These are phyloP conservation scores for Hypanus sabinus DNA, from an alignment of 2,113 vertebrate genomes.

Conservation along the genomic window DNA sequence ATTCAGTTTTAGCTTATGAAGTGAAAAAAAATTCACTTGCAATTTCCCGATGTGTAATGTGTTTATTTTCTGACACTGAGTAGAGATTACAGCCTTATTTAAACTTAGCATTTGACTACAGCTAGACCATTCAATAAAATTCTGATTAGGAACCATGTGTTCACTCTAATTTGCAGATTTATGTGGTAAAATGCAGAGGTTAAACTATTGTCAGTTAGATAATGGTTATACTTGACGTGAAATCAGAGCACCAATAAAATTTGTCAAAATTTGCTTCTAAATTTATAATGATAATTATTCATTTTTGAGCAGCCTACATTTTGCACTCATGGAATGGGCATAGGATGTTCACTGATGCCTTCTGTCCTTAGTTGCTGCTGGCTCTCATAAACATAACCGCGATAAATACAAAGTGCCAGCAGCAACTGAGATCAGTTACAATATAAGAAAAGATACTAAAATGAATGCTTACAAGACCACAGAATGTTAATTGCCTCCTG, in stretches of 20 bases:
- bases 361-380: neutral
- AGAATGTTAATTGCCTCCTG: too few species aligned
- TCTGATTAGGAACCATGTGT: neutral
- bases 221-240: neutral
- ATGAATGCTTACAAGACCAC: too few species aligned
- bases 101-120: neutral
- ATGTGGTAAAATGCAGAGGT: neutral
- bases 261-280: neutral
- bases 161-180: neutral
- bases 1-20: neutral
- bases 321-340: neutral
- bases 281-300: neutral
- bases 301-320: neutral
- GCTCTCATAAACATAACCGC: too few species aligned
- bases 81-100: neutral
- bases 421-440: too few species aligned
- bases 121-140: neutral
- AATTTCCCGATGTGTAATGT: neutral
- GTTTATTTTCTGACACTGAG: neutral
- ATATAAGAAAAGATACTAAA: too few species aligned
- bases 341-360: neutral
- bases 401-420: too few species aligned
- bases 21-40: neutral
- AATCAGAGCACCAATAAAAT: neutral
- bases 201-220: neutral